Conservation (phyloP, 2,113 vertebrate genomes). For the Eublepharis macularius region DNA sequence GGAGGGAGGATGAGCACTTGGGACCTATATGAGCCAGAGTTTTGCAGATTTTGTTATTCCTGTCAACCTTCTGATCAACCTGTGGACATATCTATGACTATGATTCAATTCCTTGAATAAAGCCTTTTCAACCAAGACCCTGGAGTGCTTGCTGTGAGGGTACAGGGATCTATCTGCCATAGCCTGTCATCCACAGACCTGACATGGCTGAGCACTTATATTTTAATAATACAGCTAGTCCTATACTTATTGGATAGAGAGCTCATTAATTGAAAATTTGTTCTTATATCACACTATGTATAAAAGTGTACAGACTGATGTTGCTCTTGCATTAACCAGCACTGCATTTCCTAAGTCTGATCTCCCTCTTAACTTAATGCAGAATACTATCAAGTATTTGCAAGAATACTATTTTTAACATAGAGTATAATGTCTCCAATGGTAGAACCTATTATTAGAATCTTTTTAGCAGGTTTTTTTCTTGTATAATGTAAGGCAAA, state of each 20-base stretch:
- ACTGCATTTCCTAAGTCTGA: slow-evolving; percentile 54
- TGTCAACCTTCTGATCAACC: no score
- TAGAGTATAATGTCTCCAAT: slow-evolving; percentile 53
- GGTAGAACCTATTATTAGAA: slow-evolving; percentile 60
- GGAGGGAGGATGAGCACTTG: no score
- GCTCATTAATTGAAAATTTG: neutral
- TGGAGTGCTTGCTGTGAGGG: no score
- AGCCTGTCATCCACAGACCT: no score
- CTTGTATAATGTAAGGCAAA: slow-evolving; percentile 60
- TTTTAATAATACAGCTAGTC: neutral
- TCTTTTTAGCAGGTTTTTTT: slow-evolving; percentile 54
- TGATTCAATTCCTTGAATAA: no score
- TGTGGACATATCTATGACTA: no score
- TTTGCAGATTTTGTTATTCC: no score
- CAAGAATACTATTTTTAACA: slow-evolving; percentile 50
- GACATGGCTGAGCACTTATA: neutral
- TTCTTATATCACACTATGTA: neutral
- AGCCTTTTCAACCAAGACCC: no score
- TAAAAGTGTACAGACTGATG: neutral
- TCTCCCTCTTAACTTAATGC: slow-evolving; percentile 58
- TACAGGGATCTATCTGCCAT: no score
- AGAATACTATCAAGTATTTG: slow-evolving; percentile 63
- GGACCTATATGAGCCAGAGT: no score
- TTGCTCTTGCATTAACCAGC: neutral
- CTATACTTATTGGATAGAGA: neutral